These are phyloP conservation scores for Lycodopsis pacificus DNA, from an alignment of 2,797 vertebrate species.

Conservation along the genomic window DNA sequence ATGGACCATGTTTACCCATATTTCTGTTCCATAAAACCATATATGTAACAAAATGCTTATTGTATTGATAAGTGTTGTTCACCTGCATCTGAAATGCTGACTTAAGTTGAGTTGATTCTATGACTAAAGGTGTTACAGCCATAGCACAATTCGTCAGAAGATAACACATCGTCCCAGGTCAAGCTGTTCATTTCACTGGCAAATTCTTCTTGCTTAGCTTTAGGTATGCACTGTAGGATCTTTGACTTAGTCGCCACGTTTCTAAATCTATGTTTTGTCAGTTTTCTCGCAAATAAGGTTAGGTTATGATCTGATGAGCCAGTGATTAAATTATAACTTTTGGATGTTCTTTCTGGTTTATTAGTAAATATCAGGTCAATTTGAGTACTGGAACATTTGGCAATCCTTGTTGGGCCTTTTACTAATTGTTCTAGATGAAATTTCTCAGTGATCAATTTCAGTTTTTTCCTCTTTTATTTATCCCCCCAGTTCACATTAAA, in stretches of 20 bases:
- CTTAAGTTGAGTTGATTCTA: no score
- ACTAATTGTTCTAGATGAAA: neutral
- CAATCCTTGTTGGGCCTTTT: neutral
- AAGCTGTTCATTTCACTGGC: neutral
- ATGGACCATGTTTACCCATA: no score
- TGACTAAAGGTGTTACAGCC: no score
- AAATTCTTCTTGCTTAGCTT: neutral
- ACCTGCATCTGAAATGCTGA: no score
- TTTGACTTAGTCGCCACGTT: neutral
- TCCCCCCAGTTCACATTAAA: neutral
- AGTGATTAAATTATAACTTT: neutral
- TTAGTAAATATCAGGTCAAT: neutral
- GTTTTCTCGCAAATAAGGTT: neutral
- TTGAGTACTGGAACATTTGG: neutral
- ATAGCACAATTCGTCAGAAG: no score
- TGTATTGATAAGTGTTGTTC: no score
- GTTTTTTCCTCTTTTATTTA: no score
- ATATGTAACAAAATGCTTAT: no score
- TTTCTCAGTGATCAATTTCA: neutral
- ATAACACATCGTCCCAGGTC: neutral
- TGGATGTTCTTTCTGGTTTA: neutral
- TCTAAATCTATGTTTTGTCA: neutral
- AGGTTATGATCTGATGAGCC: neutral
- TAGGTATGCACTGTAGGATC: neutral
- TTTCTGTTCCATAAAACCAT: no score